Evolutionary conservation across 2,888 invertebrate genomes (phyloP), one percentile per base, ranked within the genome.

Genomic region (Dolomedes plantarius): DNA sequence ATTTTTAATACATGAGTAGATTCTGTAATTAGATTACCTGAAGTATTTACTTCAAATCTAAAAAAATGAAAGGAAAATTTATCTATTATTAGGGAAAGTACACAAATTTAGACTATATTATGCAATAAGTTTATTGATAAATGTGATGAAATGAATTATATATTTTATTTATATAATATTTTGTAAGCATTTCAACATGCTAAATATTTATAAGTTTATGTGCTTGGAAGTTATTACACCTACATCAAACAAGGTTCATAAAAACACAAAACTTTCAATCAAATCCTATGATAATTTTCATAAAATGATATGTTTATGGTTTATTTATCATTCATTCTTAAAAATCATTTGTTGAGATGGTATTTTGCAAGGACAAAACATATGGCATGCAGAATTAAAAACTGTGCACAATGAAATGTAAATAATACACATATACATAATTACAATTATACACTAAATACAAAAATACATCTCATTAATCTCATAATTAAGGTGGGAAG

Each of bases 361-460:
- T 6, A 56, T 23, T 23, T 23, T 67, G 67, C 7, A 28, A 27
- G 36, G 67, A 23, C n/a, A 32, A 19, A 67, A 67, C 36, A 67
- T 36, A 67, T 36, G 19, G 32, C 67, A 67, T 67, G 19, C 67
- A 67, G 36, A 67, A 67, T 67, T n/a, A 28, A 65, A 31, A 67
- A 67, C 67, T 67, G 67, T 67, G 67, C 67, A 67, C 36, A 36
- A 32, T 67, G 36, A 67, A 31, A 67, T 67, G 23, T 67, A 67
- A 67, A 67, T 36, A 32, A 67, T 19, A 67, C 32, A 67, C 68
- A 77, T 77, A 69, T 77, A 77, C 77, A 69, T 36, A 77, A 77
- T 77, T 77, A 28, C 77, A 77, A 77, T 62, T 77, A 62, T 23
- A 56, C 50, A 69, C 32, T 77, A 62, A 16, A 36, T 69, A 69